phyloP scores from a whole-genome alignment of 2,113 vertebrate species.

The Nibea albiflora region DNA sequence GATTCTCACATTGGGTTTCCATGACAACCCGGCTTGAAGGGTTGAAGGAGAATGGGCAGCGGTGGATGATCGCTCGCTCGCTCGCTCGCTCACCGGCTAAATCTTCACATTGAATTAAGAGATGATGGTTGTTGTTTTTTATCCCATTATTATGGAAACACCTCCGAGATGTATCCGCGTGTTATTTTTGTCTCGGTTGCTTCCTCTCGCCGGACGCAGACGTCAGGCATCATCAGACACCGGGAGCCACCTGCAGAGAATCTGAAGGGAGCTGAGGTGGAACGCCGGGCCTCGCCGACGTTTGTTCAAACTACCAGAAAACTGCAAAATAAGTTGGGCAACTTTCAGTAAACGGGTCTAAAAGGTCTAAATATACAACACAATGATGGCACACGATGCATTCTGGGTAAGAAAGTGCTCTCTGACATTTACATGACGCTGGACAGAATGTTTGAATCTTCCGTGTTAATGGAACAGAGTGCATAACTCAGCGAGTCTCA shows the following conservation, averaged over 20 bases:
- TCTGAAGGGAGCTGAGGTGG: neutral
- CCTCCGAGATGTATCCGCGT: too few species aligned
- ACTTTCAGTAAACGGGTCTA: neutral
- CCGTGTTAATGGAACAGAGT: neutral
- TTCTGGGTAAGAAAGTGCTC: neutral
- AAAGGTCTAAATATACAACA: too few species aligned
- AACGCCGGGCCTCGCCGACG: neutral
- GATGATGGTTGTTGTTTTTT: too few species aligned
- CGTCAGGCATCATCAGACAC: too few species aligned
- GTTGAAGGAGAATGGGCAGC: constrained; percentile 3
- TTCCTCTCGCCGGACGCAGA: neutral
- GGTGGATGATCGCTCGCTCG: neutral
- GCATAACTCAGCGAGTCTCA: too few species aligned
- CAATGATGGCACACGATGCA: neutral
- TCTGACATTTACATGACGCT: neutral
- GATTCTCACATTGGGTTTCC: constrained; percentile 46
- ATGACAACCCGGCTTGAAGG: constrained; percentile 53
- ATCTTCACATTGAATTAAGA: neutral
- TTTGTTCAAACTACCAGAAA: neutral
- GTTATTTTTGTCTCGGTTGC: neutral
- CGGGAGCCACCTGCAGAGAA: neutral
- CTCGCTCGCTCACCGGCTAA: neutral
- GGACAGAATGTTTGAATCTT: too few species aligned
- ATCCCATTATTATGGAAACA: too few species aligned
- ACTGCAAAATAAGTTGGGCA: neutral